These are phyloP conservation scores for Avahi laniger DNA, from an alignment of 2,797 vertebrate species.

Conservation along the genomic window DNA sequence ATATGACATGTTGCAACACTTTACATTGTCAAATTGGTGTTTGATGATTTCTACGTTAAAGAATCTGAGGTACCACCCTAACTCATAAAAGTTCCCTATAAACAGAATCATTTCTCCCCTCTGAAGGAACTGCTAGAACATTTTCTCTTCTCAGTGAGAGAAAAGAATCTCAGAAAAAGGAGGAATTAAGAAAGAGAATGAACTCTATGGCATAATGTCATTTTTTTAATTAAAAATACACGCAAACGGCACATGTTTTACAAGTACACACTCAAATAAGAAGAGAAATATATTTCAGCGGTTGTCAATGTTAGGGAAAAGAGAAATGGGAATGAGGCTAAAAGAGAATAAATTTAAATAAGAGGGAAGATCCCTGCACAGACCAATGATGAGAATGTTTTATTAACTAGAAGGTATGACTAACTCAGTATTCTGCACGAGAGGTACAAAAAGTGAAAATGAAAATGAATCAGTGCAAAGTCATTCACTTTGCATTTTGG, in stretches of 20 bases:
- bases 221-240: slow-evolving; percentile 32
- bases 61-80: background rate
- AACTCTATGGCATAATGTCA: background rate
- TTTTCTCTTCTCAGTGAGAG: background rate
- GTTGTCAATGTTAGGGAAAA: background rate
- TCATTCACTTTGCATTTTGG: slow-evolving; percentile 11
- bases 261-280: slow-evolving; percentile 45
- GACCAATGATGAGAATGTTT: background rate
- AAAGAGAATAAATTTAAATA: slow-evolving; percentile 21
- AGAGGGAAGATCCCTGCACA: background rate
- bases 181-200: slow-evolving; percentile 35
- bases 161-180: slow-evolving; percentile 4
- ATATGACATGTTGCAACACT: slow-evolving; percentile 25
- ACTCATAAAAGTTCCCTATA: background rate
- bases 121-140: background rate
- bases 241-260: background rate
- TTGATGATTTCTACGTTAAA: slow-evolving; percentile 42
- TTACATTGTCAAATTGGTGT: background rate
- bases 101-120: background rate
- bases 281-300: slow-evolving; percentile 6
- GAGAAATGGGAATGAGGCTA: background rate
- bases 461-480: slow-evolving; percentile 33
- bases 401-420: slow-evolving; percentile 7
- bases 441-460: slow-evolving; percentile 21
- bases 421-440: background rate